phyloP scores from a whole-genome alignment of 2,113 vertebrate species.

The Aldabrachelys gigantea region DNA sequence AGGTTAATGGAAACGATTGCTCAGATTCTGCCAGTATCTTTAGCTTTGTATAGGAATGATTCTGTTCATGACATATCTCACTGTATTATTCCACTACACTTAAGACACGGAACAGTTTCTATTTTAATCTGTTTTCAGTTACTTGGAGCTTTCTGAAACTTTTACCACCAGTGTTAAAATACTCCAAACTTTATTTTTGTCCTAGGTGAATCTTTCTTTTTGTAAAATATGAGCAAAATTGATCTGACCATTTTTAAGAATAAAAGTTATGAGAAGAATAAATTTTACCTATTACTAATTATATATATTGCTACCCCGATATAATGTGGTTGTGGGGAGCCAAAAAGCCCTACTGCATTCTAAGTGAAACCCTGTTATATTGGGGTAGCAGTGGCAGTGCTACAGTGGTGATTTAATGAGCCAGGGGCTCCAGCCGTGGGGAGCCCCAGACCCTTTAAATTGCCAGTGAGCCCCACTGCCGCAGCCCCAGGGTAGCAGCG shows the following conservation, averaged over 20 bases:
- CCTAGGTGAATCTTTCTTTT: background rate
- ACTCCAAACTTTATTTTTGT: background rate
- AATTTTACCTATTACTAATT: background rate
- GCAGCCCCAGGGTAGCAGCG: no score
- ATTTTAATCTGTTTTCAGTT: background rate
- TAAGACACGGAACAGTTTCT: background rate
- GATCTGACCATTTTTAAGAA: background rate
- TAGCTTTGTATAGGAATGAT: slow-evolving; percentile 53
- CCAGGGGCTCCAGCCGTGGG: no score
- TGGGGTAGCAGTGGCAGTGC: no score
- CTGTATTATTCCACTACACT: background rate
- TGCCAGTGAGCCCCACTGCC: no score
- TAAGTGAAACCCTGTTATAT: no score
- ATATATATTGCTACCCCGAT: background rate
- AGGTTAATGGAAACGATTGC: background rate
- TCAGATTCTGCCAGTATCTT: slow-evolving; percentile 35
- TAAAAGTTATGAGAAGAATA: background rate
- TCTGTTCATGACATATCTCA: slow-evolving; percentile 23
- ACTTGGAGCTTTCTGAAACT: background rate
- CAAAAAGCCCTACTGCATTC: no score
- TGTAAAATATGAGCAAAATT: background rate
- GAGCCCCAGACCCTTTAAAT: no score
- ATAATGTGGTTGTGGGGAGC: no score
- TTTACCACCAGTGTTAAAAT: background rate
- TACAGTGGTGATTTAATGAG: no score